Base-by-base conservation (phyloP, 2,888 invertebrate species). In the Dryomyza anilis region DNA sequence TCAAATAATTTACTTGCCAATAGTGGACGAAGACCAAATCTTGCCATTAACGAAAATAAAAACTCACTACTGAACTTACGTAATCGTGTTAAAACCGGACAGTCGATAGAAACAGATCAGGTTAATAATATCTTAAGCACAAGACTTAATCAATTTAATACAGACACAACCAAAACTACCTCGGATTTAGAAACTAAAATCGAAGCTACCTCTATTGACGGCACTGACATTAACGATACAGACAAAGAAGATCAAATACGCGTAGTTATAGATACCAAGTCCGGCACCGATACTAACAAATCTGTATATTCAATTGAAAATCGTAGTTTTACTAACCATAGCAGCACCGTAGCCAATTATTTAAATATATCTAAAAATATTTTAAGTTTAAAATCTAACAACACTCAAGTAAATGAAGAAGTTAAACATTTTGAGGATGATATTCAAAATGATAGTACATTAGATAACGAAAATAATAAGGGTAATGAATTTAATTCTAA, bases 401-500 rank as follows among this genome's bases (percentile, higher is more conserved):
- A 66, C 59, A 62, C 55, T 29, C 39, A 67, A 19, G 63, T 60
- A 30, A 33, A 61, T 29, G 48, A 43, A 23, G 55, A 67, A 57
- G 14, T 50, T 61, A 67, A 70, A 57, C 63, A 67, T 60, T 29
- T 23, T 58, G 66, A 64, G 66, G 43, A 68, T 59, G 59, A 61
- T 63, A 64, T 64, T 66, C 66, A 70, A 66, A 73, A 64, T 70
- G 68, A 70, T 39, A 61, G 43, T 29, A 53, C 19, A 27, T 61
- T 52, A 61, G 67, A 65, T 62, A 53, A 58, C 52, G 60, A 69
- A 69, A 68, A 71, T 73, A 69, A 68, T 67, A 61, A 73, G 72
- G 77, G 78, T 72, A 76, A 73, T 76, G 75, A 76, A 73, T 76
- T 78, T 80, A 80, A 81, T 80, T 78, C 76, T 77, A 81, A 77